phyloP scores from a whole-genome alignment of 2,797 vertebrate species.

The Malurus leucopterus region DNA sequence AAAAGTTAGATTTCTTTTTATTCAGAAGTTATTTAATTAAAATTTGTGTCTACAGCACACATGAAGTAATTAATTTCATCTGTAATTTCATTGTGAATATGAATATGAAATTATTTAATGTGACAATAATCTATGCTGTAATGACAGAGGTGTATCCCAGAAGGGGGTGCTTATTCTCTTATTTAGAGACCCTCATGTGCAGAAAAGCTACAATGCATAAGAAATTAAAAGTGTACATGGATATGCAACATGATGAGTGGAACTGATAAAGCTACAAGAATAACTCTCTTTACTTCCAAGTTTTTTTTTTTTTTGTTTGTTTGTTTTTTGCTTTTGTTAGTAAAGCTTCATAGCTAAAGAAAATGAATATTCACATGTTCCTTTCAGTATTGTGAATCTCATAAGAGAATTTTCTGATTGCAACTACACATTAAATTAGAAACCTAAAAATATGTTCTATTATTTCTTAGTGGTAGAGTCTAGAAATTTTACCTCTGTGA shows the following conservation, averaged over 20 bases:
- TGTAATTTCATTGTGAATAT: constrained; percentile 33
- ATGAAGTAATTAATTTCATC: constrained; percentile 20
- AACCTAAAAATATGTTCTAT: not conserved
- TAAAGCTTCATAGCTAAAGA: not conserved
- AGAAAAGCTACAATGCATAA: not conserved
- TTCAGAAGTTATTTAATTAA: not conserved
- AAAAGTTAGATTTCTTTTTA: not conserved
- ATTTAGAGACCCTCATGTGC: not conserved
- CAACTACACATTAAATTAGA: not conserved
- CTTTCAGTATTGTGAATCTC: not conserved
- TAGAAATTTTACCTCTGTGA: not conserved
- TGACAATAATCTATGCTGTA: constrained; percentile 27
- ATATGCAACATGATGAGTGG: not conserved
- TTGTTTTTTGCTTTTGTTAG: not conserved
- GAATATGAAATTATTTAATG: constrained; percentile 27
- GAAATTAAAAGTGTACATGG: not conserved
- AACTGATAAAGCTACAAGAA: not conserved
- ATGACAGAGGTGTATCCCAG: constrained; percentile 17
- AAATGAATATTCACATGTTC: fast-evolving
- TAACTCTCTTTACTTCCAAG: not conserved
- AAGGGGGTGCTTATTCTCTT: constrained; percentile 1
- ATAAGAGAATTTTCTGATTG: not conserved
- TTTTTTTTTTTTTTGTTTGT: not conserved
- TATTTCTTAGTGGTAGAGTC: not conserved
- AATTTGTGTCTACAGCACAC: not conserved